A percentile compares a stretch with the other conserved stretches of the same genome.
phyloP scores from a whole-genome alignment of 2,888 invertebrate genomes.

The Sycophila texana region DNA sequence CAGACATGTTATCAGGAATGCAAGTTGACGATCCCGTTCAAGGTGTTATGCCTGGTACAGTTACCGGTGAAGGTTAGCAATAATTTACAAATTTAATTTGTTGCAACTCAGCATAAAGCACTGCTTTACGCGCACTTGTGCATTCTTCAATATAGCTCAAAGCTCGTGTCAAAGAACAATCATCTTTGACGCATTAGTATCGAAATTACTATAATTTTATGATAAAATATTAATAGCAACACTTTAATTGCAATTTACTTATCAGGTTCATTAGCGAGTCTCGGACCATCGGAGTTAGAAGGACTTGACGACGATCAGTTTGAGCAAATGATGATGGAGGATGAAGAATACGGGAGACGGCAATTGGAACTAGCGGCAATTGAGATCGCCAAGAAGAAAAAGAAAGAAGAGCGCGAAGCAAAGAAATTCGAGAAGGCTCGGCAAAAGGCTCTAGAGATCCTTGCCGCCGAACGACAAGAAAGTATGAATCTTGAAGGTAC shows the following conservation, averaged over 20 bases:
- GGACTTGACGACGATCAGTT: constrained; percentile 73
- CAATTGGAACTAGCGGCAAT: constrained; percentile 77
- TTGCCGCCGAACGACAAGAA: constrained; percentile 68
- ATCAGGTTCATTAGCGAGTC: constrained; percentile 67
- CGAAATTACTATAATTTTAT: too few relatives aligned
- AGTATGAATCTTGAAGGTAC: constrained; percentile 70
- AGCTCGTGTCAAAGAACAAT: neutral
- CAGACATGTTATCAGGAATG: constrained; percentile 63
- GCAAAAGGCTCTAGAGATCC: constrained; percentile 70
- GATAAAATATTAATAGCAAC: too few relatives aligned
- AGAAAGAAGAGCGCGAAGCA: constrained; percentile 71
- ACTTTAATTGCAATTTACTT: constrained; percentile 10
- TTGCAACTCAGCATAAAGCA: too few relatives aligned
- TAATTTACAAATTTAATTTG: neutral
- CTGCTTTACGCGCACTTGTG: too few relatives aligned
- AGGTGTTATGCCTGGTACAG: constrained; percentile 61
- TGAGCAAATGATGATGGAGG: constrained; percentile 79
- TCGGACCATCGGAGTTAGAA: constrained; percentile 69
- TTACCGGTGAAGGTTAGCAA: constrained; percentile 64
- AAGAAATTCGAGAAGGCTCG: constrained; percentile 72
- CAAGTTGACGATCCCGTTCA: constrained; percentile 65
- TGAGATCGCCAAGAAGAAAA: constrained; percentile 73
- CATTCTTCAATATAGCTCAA: neutral
- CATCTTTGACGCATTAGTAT: neutral
- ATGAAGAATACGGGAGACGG: constrained; percentile 79